A percentile compares a stretch with the other conserved stretches of the same genome.
Evolutionary conservation across 2,888 invertebrate genomes (phyloP).

Genomic region (Pollenia griseotomentosa): DNA sequence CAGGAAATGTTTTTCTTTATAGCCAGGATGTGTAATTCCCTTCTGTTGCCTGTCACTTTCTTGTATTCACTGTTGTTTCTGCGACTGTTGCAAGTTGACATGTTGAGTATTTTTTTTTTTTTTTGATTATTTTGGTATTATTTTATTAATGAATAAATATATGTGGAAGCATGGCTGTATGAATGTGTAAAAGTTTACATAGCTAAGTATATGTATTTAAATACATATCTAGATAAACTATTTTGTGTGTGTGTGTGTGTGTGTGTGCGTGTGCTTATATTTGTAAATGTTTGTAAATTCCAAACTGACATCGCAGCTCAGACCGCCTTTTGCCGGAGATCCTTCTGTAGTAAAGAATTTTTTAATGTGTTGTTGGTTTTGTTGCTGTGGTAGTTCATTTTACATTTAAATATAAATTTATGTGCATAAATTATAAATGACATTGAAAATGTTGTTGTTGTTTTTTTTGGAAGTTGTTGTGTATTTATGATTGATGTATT

Average conservation of each 20-base stretch:
- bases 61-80: conserved; percentile 57
- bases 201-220: no score
- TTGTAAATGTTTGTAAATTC: not conserved
- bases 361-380: not conserved
- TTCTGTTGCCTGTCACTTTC: conserved; percentile 59
- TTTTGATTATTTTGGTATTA: not conserved
- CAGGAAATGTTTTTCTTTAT: not conserved
- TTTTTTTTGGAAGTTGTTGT: not conserved
- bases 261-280: conserved; percentile 10
- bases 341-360: not conserved
- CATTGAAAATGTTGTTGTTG: conserved; percentile 65
- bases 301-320: conserved; percentile 23
- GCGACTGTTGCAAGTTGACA: conserved; percentile 52
- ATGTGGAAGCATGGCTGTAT: not conserved
- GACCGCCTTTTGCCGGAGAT: conserved; percentile 11
- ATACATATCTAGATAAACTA: not conserved
- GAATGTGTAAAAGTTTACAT: no score
- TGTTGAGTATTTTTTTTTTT: conserved; percentile 55
- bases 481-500: conserved; percentile 1
- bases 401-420: conserved; percentile 64
- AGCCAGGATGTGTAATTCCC: conserved; percentile 30
- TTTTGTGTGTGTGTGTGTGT: not conserved
- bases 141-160: conserved; percentile 22
- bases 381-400: conserved; percentile 2
- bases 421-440: conserved; percentile 71